A percentile compares a stretch with the other conserved stretches of the same genome.
Conservation (phyloP, 1,140 invertebrate species). For the Druon quercuslanigerum region DNA sequence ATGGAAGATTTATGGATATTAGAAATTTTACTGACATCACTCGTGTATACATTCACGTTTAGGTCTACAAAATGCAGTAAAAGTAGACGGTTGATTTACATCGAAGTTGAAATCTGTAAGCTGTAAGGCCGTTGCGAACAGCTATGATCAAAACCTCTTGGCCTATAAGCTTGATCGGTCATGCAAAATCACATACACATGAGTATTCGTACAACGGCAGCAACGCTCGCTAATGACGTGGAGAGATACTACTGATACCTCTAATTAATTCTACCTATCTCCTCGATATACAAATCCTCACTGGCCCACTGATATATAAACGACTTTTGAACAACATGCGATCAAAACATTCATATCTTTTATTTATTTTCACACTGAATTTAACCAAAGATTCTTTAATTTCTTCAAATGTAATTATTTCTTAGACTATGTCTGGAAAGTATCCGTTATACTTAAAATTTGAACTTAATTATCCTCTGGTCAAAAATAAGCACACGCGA, state of each 20-base stretch:
- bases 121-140: background rate
- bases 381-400: background rate
- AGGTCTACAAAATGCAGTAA: slow-evolving; percentile 10
- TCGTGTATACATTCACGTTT: background rate
- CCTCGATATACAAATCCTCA: slow-evolving; percentile 62
- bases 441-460: too few species aligned
- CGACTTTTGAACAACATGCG: slow-evolving; percentile 9
- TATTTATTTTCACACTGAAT: background rate
- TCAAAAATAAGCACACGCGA: too few species aligned
- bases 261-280: slow-evolving; percentile 67
- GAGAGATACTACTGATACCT: slow-evolving; percentile 64
- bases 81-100: slow-evolving; percentile 18
- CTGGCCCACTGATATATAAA: slow-evolving; percentile 46
- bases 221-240: slow-evolving; percentile 64
- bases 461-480: too few species aligned
- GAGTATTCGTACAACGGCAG: slow-evolving; percentile 55
- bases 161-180: slow-evolving; percentile 31
- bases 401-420: background rate
- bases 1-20: slow-evolving; percentile 1
- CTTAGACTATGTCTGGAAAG: background rate
- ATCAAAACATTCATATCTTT: background rate
- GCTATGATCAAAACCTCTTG: slow-evolving; percentile 20
- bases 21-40: slow-evolving; percentile 6
- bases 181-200: slow-evolving; percentile 55
- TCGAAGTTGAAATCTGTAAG: background rate